Conservation (phyloP, 2,888 invertebrate species). For the Craniophora ligustri region DNA sequence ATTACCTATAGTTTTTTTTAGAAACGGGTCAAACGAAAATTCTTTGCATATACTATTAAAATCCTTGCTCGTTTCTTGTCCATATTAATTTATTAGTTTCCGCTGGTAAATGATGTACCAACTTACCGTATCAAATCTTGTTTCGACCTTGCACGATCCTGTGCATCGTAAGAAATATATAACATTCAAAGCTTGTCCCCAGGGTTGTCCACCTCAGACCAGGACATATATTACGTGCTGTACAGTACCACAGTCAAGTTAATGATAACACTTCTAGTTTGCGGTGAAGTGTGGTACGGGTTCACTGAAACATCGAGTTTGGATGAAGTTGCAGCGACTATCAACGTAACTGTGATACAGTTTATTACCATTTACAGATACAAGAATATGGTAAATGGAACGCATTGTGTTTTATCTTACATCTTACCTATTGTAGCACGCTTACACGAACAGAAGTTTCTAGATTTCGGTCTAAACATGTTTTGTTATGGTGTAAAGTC, state of each 20-base stretch:
- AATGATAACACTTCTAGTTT: slow-evolving; percentile 60
- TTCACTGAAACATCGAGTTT: slow-evolving; percentile 61
- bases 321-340: slow-evolving; percentile 66
- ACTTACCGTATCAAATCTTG: no score
- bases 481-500: background rate
- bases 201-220: slow-evolving; percentile 68
- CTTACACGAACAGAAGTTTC: background rate
- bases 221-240: slow-evolving; percentile 58
- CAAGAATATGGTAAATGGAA: slow-evolving; percentile 70
- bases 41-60: no score
- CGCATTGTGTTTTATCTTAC: slow-evolving; percentile 2
- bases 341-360: slow-evolving; percentile 71
- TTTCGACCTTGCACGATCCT: no score
- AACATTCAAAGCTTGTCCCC: slow-evolving; percentile 25
- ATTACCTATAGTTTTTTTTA: no score
- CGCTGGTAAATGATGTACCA: no score
- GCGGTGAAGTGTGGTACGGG: slow-evolving; percentile 70
- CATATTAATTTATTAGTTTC: no score
- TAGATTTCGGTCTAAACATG: background rate
- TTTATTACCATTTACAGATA: slow-evolving; percentile 71
- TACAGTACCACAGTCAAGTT: slow-evolving; percentile 68
- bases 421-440: background rate
- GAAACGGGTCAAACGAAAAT: no score
- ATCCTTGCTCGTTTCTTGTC: no score
- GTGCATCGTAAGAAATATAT: background rate